Percentiles rank a stretch among this genome's conserved stretches.
Conservation (phyloP, 2,797 vertebrate genomes). For the Rhabdophis nuchalis region DNA sequence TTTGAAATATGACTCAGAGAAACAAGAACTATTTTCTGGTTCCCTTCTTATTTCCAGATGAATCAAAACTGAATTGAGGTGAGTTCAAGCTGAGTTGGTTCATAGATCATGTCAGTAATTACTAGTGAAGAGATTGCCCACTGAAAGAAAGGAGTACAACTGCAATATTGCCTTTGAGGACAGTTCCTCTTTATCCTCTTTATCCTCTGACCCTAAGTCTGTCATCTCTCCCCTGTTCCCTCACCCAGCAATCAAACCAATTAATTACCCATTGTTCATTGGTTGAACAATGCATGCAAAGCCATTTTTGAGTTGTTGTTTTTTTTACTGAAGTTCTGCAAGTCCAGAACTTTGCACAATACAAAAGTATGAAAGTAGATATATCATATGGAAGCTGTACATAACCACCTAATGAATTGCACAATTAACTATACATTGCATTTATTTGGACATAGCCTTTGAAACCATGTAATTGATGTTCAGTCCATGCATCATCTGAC, state of each 20-base stretch:
- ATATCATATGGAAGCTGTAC: background rate
- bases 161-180: conserved; percentile 6
- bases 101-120: background rate
- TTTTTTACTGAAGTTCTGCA: background rate
- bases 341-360: background rate
- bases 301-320: background rate
- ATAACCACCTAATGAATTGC: background rate
- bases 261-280: background rate
- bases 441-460: background rate
- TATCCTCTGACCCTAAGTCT: background rate
- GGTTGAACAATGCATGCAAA: background rate
- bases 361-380: background rate
- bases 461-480: background rate
- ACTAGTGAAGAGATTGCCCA: background rate
- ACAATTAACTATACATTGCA: background rate
- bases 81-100: background rate
- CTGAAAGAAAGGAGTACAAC: background rate
- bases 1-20: background rate
- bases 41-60: background rate
- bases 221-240: background rate
- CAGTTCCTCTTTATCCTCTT: background rate
- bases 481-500: background rate
- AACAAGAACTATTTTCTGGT: background rate
- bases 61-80: background rate
- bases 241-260: background rate